Evolutionary conservation across 2,888 invertebrate genomes (phyloP), one percentile per base, ranked within the genome.

Genomic region (Helleia helle): DNA sequence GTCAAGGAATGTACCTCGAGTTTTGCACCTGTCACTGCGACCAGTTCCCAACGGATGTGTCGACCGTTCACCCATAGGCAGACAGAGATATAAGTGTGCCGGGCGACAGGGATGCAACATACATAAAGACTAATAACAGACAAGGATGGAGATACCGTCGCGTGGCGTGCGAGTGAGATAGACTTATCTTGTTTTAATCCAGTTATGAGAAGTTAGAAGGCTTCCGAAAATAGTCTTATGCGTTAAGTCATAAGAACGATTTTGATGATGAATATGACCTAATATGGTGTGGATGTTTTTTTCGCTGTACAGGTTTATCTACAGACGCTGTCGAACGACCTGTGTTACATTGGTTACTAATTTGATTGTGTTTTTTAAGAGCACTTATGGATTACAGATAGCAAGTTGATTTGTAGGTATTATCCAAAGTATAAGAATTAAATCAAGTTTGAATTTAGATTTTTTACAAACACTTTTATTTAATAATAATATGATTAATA

Each of bases 1-100:
- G 64, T 58, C 65, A 65, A 65, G 67, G 69, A 72, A 73, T 74
- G 63, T 62, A 61, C 59, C 56, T 56, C 53, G 59, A 57, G 57
- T 58, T 73, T 76, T 73, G 71, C 76, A 77, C 76, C 76, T 77
- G 76, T 74, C 76, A 67, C 62, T 54, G 56, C 52, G 61, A 75
- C 73, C 69, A 52, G 76, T 75, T 71, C 62, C 56, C n/a, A 63
- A 55, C 76, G 76, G 76, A 76, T 73, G 74, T 71, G 42, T 46
- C 65, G 76, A 59, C 47, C 76, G 54, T 77, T 77, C 65, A 76
- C 76, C 76, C n/a, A n/a, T 61, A 67, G 41, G 39, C 52, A 52
- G 67, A 71, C 40, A 13, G 56, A 8, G 1, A 43, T 40, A 71
- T 70, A 74, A 69, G 56, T 49, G 56, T 56, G 56, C 54, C 55